Base-by-base conservation (phyloP, 2,888 invertebrate genomes). In the Phengaris arion region DNA sequence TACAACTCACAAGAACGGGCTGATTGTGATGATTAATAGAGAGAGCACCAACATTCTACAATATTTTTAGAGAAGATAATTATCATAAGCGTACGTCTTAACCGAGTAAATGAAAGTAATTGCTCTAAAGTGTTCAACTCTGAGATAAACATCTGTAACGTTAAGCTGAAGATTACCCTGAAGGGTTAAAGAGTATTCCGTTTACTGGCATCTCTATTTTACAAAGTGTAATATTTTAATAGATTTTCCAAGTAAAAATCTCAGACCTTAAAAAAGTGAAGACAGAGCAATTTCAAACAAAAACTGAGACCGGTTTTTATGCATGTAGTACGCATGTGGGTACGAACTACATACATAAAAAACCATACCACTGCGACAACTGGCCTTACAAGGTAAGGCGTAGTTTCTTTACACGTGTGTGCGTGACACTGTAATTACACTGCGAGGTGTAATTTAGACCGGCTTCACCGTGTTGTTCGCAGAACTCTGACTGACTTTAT, bases 1-100 rank as follows among this genome's bases (percentile, higher is more conserved):
- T 54, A 52, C 12, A 48, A 72, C 22, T 54, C 52, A 72, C 72
- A 22, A 35, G 51, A 35, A 52, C 72, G 13, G 52, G 15, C 22
- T 72, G 72, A 72, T 72, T 54, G 52, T 72, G 54, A 72, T 54
- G 72, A 72, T 72, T 35, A 72, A 72, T 52, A 72, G 22, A 15
- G 46, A 69, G 22, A 69, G 69, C 3, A 69, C 64, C 35, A 59
- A 59, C 59, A 64, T 64, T 64, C 64, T 64, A 64, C 64, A 22
- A 35, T 35, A 64, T 64, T 64, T 64, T 64, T 64, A 64, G 59
- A 59, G 59, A 59, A 59, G 12, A 15, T 64, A 64, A 64, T 64
- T 45, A 64, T 35, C 35, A 64, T 64, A 64, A 64, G 64, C 64
- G 64, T 64, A 45, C 64, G 45, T 45, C 64, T 64, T 64, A 35